phyloP scores from a whole-genome alignment of 2,113 vertebrate species.

The Octodon degus region DNA sequence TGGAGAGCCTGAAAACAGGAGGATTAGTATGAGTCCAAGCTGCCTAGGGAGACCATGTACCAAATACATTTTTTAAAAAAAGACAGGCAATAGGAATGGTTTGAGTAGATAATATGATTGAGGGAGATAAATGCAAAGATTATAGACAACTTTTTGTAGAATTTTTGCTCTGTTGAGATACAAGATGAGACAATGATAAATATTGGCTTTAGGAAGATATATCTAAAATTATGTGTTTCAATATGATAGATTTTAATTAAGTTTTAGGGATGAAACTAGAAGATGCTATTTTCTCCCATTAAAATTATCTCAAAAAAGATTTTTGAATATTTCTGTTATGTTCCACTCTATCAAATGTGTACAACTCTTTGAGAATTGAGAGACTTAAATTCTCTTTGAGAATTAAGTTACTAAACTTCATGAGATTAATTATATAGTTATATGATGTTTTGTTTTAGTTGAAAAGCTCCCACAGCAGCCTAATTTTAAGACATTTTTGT shows the following conservation, averaged over 20 bases:
- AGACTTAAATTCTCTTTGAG: background rate
- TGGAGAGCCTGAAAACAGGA: too few relatives aligned
- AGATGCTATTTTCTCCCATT: slow-evolving; percentile 4
- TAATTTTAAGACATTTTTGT: slow-evolving; percentile 24
- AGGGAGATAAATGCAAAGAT: background rate
- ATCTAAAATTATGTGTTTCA: slow-evolving; percentile 27
- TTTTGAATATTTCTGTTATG: background rate
- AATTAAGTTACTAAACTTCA: slow-evolving; percentile 38
- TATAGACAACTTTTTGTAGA: background rate
- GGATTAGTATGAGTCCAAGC: too few relatives aligned
- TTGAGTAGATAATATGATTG: background rate
- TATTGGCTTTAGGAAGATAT: background rate
- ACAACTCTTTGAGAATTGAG: background rate
- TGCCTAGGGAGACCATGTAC: too few relatives aligned
- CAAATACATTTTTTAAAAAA: too few relatives aligned
- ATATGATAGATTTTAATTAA: background rate
- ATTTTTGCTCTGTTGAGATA: background rate
- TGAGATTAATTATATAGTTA: slow-evolving; percentile 30
- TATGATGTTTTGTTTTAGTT: slow-evolving; percentile 43
- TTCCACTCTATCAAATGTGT: slow-evolving; percentile 38
- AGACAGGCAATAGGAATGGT: background rate
- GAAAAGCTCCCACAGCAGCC: background rate
- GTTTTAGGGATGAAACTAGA: slow-evolving; percentile 1
- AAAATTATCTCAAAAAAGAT: background rate
- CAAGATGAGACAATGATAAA: background rate